A percentile compares a stretch with the other conserved stretches of the same genome.
These are phyloP conservation scores for Eudemis profundana DNA, from an alignment of 2,888 invertebrate species.

Conservation along the genomic window DNA sequence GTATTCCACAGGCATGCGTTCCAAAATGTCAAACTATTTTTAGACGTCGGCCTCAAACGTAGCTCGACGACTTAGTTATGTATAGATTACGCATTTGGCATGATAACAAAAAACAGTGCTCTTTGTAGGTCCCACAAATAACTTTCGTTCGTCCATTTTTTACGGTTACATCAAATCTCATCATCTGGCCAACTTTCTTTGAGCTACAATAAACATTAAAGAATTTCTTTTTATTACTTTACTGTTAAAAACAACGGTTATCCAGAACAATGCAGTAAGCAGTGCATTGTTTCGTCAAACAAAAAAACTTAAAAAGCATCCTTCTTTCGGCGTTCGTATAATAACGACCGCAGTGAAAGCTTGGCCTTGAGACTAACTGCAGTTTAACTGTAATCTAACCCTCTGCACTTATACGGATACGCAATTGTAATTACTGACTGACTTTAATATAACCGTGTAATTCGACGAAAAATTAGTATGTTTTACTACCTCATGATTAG, in stretches of 20 bases:
- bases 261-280: conserved; percentile 23
- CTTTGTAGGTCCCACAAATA: too few relatives aligned
- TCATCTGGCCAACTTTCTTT: conserved; percentile 6
- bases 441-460: neutral
- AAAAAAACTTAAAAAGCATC: conserved; percentile 25
- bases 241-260: conserved; percentile 24
- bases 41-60: too few relatives aligned
- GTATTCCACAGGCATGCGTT: too few relatives aligned
- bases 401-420: conserved; percentile 4
- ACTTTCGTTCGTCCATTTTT: neutral
- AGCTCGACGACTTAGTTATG: too few relatives aligned
- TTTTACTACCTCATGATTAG: neutral
- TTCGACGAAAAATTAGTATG: neutral
- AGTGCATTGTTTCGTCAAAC: conserved; percentile 24
- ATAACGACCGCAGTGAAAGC: conserved; percentile 35
- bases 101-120: too few relatives aligned
- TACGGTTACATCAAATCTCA: neutral
- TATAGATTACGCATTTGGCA: too few relatives aligned
- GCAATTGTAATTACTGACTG: conserved; percentile 11
- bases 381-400: neutral
- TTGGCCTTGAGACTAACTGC: conserved; percentile 22
- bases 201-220: neutral
- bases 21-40: too few relatives aligned
- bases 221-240: conserved; percentile 16
- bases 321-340: conserved; percentile 21